phyloP scores from a whole-genome alignment of 2,797 vertebrate genomes.

The Cuculus canorus region DNA sequence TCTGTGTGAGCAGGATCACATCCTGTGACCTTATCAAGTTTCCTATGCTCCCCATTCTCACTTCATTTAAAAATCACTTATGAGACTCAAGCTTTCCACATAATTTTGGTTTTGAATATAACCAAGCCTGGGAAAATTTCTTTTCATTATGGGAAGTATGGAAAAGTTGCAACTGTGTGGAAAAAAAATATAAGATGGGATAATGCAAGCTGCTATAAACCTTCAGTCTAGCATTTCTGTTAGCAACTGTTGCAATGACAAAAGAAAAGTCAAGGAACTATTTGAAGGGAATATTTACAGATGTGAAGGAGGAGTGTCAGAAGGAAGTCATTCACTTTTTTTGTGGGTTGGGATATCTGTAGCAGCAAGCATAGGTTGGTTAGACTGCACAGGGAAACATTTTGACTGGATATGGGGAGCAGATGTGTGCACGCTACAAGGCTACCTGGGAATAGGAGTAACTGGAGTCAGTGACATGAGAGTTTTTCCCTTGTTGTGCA shows the following conservation, averaged over 20 bases:
- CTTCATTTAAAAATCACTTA: conserved; percentile 18
- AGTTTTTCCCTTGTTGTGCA: neutral
- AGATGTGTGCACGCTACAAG: neutral
- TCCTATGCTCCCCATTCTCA: neutral
- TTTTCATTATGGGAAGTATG: neutral
- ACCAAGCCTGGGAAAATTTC: conserved; percentile 29
- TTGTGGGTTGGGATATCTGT: neutral
- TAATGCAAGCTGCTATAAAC: neutral
- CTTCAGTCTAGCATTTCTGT: neutral
- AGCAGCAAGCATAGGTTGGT: neutral
- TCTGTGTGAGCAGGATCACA: neutral
- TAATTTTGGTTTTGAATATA: conserved; percentile 21
- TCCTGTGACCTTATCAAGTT: conserved; percentile 48
- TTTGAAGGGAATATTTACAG: neutral
- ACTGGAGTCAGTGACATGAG: neutral
- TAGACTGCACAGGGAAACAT: neutral
- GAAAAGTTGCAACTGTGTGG: neutral
- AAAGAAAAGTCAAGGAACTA: neutral
- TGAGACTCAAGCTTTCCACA: conserved; percentile 51
- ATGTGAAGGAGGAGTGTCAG: neutral
- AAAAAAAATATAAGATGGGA: neutral
- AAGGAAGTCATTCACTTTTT: neutral
- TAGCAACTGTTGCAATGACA: neutral
- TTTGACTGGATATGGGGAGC: neutral
- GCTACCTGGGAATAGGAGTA: neutral